Percentiles rank a stretch among this genome's conserved stretches.
phyloP scores from a whole-genome alignment of 1,140 invertebrate genomes.

The Camponotus vicinus region DNA sequence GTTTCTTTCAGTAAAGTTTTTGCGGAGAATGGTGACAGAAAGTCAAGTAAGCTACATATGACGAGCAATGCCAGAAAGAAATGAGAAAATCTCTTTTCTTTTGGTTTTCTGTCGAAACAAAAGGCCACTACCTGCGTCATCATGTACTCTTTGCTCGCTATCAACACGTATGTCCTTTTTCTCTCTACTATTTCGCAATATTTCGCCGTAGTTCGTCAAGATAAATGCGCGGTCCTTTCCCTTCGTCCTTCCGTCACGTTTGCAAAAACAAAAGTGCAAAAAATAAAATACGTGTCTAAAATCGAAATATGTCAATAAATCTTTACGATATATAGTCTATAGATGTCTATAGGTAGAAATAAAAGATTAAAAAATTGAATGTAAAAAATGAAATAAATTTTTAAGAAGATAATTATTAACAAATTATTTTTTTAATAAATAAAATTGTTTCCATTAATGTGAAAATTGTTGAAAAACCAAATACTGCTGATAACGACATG shows the following conservation, averaged over 20 bases:
- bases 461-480: neutral
- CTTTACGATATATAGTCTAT: neutral
- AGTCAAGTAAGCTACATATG: neutral
- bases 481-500: neutral
- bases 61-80: neutral
- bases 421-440: conserved; percentile 16
- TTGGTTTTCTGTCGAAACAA: conserved; percentile 25
- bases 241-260: neutral
- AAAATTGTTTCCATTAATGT: neutral
- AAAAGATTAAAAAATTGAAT: neutral
- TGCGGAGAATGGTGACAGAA: neutral
- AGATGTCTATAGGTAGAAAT: neutral
- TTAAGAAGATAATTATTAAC: conserved; percentile 26
- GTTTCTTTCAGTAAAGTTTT: conserved; percentile 7
- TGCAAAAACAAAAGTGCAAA: conserved; percentile 9
- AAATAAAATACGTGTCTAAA: conserved; percentile 13
- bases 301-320: conserved; percentile 20
- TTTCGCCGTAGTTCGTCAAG: neutral
- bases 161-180: neutral
- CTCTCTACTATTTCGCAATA: conserved; percentile 5
- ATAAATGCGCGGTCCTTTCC: neutral
- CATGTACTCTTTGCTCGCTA: conserved; percentile 3
- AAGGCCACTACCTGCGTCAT: neutral
- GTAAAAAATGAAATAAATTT: neutral
- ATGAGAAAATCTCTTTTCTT: conserved; percentile 12